Evolutionary conservation across 2,888 invertebrate species (phyloP), one percentile per base, ranked within the genome.

Genomic region (Pyrochroa serraticornis): DNA sequence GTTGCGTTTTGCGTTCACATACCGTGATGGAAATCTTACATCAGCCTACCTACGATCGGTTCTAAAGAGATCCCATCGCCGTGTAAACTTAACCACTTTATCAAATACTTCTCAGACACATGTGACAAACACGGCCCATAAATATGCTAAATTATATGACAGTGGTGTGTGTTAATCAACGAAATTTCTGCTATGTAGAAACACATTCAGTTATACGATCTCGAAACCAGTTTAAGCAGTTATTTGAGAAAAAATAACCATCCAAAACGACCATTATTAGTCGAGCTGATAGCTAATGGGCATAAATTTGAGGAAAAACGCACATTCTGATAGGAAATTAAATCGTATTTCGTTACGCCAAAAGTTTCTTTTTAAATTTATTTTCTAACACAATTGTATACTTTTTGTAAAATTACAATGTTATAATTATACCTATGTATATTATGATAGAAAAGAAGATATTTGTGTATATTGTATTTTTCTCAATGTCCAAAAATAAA

Each of bases 401-500:
- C 31, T 48, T 55, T 44, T 44, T 56, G 45, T 50, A 58, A 52
- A 54, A 46, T 48, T 41, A 30, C 31, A 46, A 50, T 42, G 42
- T 42, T 32, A 12, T 42, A 42, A 32, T 12, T 7, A n/a, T n/a
- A 12, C 31, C 43, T 47, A 50, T 57, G 50, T 50, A 55, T 55
- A 55, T 34, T 53, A 46, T 57, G 41, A 10, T 50, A 59, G 39
- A 54, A 39, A 59, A 68, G 65, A 66, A 65, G 67, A 71, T 70
- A 67, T 71, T 70, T 71, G 70, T 72, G 72, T 71, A 71, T 70
- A 71, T 68, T 72, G 72, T 72, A 72, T 72, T 72, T 72, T 72
- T 72, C 71, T 72, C 68, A 72, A 72, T 72, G 72, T 72, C 72
- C 72, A 71, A 72, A 70, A 72, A 71, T 70, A 72, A 72, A 68